Conservation (phyloP, 2,113 vertebrate genomes). For the Rattus rattus region DNA sequence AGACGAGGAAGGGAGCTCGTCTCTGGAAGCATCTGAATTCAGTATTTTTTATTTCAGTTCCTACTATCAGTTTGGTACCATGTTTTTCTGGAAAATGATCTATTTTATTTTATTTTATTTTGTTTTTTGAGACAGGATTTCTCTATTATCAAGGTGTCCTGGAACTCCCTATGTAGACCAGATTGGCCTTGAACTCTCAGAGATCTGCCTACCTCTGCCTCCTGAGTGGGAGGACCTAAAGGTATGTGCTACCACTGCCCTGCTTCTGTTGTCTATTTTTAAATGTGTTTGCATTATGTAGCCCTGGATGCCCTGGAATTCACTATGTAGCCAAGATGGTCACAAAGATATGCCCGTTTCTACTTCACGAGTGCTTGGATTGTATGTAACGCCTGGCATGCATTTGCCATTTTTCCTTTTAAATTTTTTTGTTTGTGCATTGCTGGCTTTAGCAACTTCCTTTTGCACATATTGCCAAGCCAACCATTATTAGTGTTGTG, state of each 20-base stretch:
- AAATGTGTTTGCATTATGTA: not conserved
- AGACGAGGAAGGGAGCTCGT: not conserved
- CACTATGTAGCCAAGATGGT: not conserved
- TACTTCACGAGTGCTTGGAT: not conserved
- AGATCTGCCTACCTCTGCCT: not conserved
- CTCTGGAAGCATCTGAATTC: constrained; percentile 2
- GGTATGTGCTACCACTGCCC: not conserved
- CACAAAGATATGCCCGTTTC: not conserved
- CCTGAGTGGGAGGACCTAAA: not conserved
- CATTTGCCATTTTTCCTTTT: not conserved
- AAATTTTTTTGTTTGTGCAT: not conserved
- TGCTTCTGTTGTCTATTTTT: not conserved
- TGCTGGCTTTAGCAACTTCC: not conserved
- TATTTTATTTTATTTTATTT: not conserved
- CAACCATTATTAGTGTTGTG: not conserved
- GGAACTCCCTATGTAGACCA: not conserved
- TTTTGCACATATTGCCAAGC: not conserved
- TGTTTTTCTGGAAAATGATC: constrained; percentile 15
- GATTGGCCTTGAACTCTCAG: not conserved
- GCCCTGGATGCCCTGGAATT: not conserved
- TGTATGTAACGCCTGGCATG: not conserved
- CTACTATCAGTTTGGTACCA: not conserved
- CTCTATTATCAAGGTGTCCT: not conserved
- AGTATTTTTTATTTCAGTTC: not conserved
- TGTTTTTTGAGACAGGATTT: not conserved